Evolutionary conservation across 2,797 vertebrate genomes (phyloP).

Genomic region (Eleutherodactylus coqui): DNA sequence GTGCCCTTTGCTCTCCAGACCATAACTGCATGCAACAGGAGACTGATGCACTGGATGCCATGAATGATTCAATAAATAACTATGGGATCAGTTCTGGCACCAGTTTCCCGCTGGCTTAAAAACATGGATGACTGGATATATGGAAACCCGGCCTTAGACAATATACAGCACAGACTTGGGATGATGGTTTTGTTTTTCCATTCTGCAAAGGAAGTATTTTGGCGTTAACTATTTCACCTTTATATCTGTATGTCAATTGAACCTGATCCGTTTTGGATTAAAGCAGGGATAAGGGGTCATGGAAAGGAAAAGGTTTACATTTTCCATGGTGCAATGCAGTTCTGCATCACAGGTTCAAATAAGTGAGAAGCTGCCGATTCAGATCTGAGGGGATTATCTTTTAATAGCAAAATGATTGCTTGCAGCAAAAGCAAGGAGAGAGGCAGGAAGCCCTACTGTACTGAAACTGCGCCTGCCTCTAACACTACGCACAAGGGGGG

Average conservation of each 20-base stretch:
- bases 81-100: too few species aligned
- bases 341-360: not conserved
- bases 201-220: not conserved
- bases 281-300: not conserved
- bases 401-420: constrained; percentile 49
- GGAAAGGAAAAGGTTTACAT: not conserved
- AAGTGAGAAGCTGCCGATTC: constrained; percentile 27
- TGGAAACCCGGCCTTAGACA: too few species aligned
- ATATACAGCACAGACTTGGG: not conserved
- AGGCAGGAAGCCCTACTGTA: not conserved
- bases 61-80: too few species aligned
- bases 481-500: not conserved
- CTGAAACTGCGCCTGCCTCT: not conserved
- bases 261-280: not conserved
- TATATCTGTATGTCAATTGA: not conserved
- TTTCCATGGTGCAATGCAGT: constrained; percentile 25
- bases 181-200: not conserved
- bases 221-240: not conserved
- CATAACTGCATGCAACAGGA: too few species aligned
- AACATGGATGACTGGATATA: too few species aligned
- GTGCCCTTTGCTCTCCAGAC: too few species aligned
- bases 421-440: constrained; percentile 3
- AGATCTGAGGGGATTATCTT: constrained; percentile 13
- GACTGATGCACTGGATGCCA: too few species aligned
- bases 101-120: too few species aligned